These are phyloP conservation scores for Siniperca knerii DNA, from an alignment of 2,113 vertebrate species.

Conservation along the genomic window DNA sequence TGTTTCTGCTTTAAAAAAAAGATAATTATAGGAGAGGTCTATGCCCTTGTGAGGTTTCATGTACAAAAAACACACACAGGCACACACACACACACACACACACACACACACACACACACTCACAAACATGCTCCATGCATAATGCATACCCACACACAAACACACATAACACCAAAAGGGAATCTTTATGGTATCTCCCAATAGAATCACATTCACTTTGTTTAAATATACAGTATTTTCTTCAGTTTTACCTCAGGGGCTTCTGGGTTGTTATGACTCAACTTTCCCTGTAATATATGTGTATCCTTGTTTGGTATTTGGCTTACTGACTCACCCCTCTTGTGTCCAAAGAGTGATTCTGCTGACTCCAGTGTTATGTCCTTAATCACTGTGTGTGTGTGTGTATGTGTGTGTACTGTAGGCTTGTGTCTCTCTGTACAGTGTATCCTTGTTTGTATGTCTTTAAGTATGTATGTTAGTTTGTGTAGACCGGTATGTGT, in stretches of 20 bases:
- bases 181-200: slow-evolving; percentile 21
- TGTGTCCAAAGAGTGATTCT: slow-evolving; percentile 66
- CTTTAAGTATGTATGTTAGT: slow-evolving; percentile 20
- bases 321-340: slow-evolving; percentile 65
- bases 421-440: slow-evolving; percentile 21
- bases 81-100: too few relatives aligned
- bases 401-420: slow-evolving; percentile 20
- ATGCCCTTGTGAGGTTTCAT: background rate
- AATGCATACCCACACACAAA: background rate
- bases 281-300: slow-evolving; percentile 21
- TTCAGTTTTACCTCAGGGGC: slow-evolving; percentile 35
- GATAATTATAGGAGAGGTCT: too few relatives aligned
- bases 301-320: slow-evolving; percentile 41
- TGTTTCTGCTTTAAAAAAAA: background rate
- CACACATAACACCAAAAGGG: background rate
- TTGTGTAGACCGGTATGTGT: slow-evolving; percentile 18
- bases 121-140: background rate
- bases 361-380: slow-evolving; percentile 68
- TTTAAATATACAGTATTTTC: slow-evolving; percentile 30
- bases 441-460: slow-evolving; percentile 46
- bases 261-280: slow-evolving; percentile 49
- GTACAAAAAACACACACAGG: background rate
- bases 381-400: slow-evolving; percentile 58
- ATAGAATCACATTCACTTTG: slow-evolving; percentile 35
- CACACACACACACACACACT: slow-evolving; percentile 7